Evolutionary conservation across 2,113 vertebrate species (phyloP), one percentile per base, ranked within the genome.

Genomic region (Cinclus cinclus): DNA sequence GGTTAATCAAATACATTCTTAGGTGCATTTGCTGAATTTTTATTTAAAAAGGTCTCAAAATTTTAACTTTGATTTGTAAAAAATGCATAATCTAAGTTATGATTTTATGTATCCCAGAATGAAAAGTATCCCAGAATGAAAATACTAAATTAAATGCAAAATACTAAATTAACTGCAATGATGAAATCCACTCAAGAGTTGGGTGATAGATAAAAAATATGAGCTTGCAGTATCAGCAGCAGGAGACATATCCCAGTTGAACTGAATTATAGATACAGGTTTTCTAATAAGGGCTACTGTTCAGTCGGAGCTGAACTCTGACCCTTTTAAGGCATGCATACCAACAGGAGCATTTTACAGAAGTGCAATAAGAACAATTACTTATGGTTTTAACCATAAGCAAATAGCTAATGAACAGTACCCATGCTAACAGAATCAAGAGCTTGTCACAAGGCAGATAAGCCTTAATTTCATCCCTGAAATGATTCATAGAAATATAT

Each of bases 161-260:
- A 87, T 39, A 42, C 14, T 63, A 85, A 83, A 92, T 83, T 87
- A 92, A 17, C 7, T 41, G 41, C 84, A 87, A 71, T 79, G 18
- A 35, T 80, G 77, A 93, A 92, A 87, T 65, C 39, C 37, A 50
- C 81, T 81, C 85, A 87, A 9, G 16, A 92, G 5, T 55, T 93
- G 6, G 8, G 10, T 62, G 46, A 62, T 33, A 53, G 24, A 55
- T 7, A 62, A 96, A 71, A 74, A 75, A 63, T 91, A 88, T 44
- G 21, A 89, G 60, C 63, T 87, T 82, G 35, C 33, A 93, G 17
- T 79, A 89, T 79, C 41, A 94, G 41, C 39, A 93, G 12, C 30
- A 58, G 56, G 28, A 95, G 84, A 73, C 25, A 68, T 88, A 55
- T 92, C n/a, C 35, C 69, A 96, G 15, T 69, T 95, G 94, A 90